Base-by-base conservation (phyloP, 2,888 invertebrate species). In the Allolobophora icterica region DNA sequence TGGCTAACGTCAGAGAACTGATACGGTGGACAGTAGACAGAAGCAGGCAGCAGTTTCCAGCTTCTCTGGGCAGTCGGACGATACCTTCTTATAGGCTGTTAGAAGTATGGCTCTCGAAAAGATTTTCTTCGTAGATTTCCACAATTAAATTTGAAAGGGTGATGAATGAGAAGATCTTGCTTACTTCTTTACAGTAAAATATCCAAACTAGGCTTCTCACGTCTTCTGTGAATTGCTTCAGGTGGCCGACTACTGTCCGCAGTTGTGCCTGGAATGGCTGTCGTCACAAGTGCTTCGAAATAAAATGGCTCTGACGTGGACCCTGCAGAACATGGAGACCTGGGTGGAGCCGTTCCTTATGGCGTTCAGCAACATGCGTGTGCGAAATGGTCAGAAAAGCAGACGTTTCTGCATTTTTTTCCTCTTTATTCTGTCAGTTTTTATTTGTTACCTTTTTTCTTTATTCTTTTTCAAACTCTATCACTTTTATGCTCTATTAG, bases 301-400 rank as follows among this genome's bases (percentile, higher is more conserved):
- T 96, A 97, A 98, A 95, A 96, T 98, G 90, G 98, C 98, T 0
- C 98, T 98, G 95, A 97, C 97, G 89, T 98, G 98, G 97, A 98
- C 98, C 30, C 96, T 98, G n/a, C 97, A 97, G 93, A 97, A 97
- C n/a, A 97, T 98, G 93, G 98, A 98, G 93, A 97, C 97, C 40
- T 98, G 98, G 98, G 96, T 98, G 91, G 98, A 98, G 95, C 97
- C 97, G 93, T 98, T 98, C 95, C 96, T 98, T 92, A 96, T 98
- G 92, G 97, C 97, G 17, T 97, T 98, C 94, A 96, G 96, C 92
- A 98, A 98, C 94, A 97, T 98, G 93, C 96, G 98, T 58, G 98
- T 98, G 91, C 96, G 98, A 93, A 97, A 97, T 95, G 97, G 97
- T 97, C 95, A 95, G 96, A 93, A 33, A 35, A 84, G 15, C 52